Conservation (phyloP, 2,113 vertebrate genomes). For the Chauna torquata region DNA sequence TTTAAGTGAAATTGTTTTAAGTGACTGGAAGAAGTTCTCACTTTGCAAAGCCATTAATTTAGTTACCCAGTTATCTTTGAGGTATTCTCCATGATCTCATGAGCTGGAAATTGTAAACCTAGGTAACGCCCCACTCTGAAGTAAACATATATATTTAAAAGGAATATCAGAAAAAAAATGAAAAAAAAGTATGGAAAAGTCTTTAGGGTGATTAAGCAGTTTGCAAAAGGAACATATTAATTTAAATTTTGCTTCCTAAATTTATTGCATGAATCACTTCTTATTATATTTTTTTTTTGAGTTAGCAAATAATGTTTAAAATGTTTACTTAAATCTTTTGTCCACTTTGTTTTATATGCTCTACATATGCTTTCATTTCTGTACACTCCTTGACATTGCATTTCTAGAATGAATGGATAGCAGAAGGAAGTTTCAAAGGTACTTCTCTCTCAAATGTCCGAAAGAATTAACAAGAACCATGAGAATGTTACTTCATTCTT, state of each 20-base stretch:
- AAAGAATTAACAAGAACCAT: neutral
- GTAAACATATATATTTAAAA: neutral
- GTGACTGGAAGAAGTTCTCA: neutral
- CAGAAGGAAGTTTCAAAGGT: neutral
- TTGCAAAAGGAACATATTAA: neutral
- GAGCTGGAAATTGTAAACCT: neutral
- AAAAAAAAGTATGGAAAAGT: neutral
- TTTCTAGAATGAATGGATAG: neutral
- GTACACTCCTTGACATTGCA: neutral
- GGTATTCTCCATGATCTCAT: neutral
- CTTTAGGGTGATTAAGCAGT: neutral
- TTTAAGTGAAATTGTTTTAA: constrained; percentile 36
- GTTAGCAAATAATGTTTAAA: neutral
- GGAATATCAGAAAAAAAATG: neutral
- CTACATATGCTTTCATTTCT: neutral
- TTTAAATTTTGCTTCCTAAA: neutral
- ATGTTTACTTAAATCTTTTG: neutral
- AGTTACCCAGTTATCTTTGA: constrained; percentile 14
- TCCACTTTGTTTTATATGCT: neutral
- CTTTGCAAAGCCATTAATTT: neutral
- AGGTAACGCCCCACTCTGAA: neutral
- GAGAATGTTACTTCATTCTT: neutral
- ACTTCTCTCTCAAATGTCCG: neutral
- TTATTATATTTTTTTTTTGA: neutral
- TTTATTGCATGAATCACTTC: neutral